Percentiles rank a stretch among this genome's conserved stretches.
Evolutionary conservation across 2,888 invertebrate species (phyloP).

Genomic region (Dyspetes luteomarginatus): DNA sequence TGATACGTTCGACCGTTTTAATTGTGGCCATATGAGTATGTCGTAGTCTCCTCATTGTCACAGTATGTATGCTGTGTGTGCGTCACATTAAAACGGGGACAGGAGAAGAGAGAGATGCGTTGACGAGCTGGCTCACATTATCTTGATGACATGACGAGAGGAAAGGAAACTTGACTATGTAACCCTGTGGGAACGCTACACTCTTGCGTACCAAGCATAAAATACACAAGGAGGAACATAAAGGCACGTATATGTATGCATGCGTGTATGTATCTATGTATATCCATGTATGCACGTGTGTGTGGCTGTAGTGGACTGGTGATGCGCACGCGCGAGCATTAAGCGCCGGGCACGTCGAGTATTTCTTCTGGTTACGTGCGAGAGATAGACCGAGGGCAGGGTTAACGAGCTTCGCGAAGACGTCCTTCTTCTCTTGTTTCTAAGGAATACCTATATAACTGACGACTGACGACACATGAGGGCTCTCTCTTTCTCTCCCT

Average conservation of each 20-base stretch:
- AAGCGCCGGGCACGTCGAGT: constrained; percentile 47
- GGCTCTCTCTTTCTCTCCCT: constrained; percentile 9
- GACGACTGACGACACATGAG: constrained; percentile 53
- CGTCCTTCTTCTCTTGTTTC: constrained; percentile 54
- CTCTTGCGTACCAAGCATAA: neutral
- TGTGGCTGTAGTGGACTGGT: neutral
- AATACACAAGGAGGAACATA: constrained; percentile 4
- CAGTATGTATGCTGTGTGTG: constrained; percentile 10
- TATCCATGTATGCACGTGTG: neutral
- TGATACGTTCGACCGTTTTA: constrained; percentile 40
- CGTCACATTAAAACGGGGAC: constrained; percentile 37
- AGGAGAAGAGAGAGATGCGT: constrained; percentile 28
- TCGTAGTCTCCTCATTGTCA: constrained; percentile 1
- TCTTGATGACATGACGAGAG: constrained; percentile 4
- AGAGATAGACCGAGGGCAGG: constrained; percentile 63
- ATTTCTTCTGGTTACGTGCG: constrained; percentile 61
- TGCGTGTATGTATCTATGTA: neutral
- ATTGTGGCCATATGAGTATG: constrained; percentile 45
- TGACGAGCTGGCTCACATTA: constrained; percentile 20
- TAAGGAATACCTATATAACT: constrained; percentile 53
- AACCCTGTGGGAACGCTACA: constrained; percentile 16
- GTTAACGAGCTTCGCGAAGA: constrained; percentile 72
- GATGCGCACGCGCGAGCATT: constrained; percentile 18
- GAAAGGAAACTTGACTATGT: constrained; percentile 1
- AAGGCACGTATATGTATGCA: constrained; percentile 14